Percentiles rank a stretch among this genome's conserved stretches.
These are phyloP conservation scores for Sphecodes monilicornis DNA, from an alignment of 2,888 invertebrate species.

Conservation along the genomic window DNA sequence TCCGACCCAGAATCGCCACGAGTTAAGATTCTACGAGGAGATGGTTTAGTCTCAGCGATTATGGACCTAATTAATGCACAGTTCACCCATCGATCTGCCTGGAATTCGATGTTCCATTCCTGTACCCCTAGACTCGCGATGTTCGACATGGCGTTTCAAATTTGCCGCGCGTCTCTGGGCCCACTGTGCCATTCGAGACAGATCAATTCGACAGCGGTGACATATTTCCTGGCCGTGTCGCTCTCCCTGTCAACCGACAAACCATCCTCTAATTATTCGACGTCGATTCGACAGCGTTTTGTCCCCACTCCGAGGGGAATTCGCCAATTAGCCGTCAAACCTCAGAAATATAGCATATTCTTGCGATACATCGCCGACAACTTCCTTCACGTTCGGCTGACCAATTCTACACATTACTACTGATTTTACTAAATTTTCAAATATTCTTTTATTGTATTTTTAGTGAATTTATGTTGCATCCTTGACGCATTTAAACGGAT, in stretches of 20 bases:
- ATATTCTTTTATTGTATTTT: too few relatives aligned
- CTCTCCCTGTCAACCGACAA: neutral
- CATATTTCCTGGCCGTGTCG: slow-evolving; percentile 61
- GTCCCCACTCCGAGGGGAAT: neutral
- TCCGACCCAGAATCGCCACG: neutral
- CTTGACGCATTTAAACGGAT: too few relatives aligned
- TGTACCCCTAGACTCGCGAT: neutral
- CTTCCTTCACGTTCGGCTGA: too few relatives aligned
- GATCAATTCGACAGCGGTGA: slow-evolving; percentile 40
- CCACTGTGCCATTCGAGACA: slow-evolving; percentile 7
- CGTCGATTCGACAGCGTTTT: slow-evolving; percentile 27
- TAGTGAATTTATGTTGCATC: too few relatives aligned
- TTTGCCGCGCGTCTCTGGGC: slow-evolving; percentile 44
- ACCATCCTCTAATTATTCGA: slow-evolving; percentile 26
- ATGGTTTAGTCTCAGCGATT: neutral
- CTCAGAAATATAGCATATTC: neutral
- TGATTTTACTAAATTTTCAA: too few relatives aligned
- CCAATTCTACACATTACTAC: too few relatives aligned
- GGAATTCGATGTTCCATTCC: slow-evolving; percentile 57
- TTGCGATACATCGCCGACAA: too few relatives aligned
- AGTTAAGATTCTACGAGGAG: neutral
- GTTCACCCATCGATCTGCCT: slow-evolving; percentile 41
- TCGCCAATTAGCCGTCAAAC: neutral
- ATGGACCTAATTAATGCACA: slow-evolving; percentile 51
- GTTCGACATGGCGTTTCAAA: slow-evolving; percentile 43